These are phyloP conservation scores for Lottia scabra DNA, from an alignment of 2,888 invertebrate genomes.

Conservation along the genomic window DNA sequence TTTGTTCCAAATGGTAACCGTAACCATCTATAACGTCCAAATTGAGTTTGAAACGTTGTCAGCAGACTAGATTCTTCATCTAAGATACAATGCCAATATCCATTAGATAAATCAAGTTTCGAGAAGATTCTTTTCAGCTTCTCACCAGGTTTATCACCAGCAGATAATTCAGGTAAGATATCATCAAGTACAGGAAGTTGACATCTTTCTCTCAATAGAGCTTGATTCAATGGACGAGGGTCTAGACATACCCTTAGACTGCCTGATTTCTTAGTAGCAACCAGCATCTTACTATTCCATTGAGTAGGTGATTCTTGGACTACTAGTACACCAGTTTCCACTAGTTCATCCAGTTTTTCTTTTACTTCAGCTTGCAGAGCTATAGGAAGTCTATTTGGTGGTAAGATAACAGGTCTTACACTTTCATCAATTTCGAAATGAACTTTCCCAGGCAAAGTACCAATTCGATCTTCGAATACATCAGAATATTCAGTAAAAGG, in stretches of 20 bases:
- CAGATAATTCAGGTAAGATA: neutral
- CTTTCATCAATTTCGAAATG: neutral
- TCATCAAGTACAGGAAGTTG: neutral
- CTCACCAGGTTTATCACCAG: neutral
- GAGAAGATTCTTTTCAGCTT: neutral
- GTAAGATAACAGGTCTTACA: slow-evolving; percentile 2
- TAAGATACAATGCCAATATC: slow-evolving; percentile 18
- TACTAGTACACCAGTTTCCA: neutral
- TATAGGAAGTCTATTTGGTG: neutral
- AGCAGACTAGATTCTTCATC: slow-evolving; percentile 21
- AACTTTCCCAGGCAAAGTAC: slow-evolving; percentile 1
- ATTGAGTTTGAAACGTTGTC: slow-evolving; percentile 23
- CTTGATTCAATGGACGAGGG: slow-evolving; percentile 7
- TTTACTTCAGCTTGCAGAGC: neutral
- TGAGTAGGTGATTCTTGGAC: neutral
- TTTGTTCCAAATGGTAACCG: slow-evolving; percentile 32
- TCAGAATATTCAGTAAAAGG: neutral
- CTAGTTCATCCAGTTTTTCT: neutral
- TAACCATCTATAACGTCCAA: slow-evolving; percentile 18
- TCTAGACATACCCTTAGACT: neutral
- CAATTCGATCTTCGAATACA: neutral
- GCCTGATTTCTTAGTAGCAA: slow-evolving; percentile 7
- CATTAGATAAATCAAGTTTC: neutral
- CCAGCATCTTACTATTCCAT: neutral
- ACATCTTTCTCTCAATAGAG: neutral